These are phyloP conservation scores for Muntiacus reevesi DNA, from an alignment of 2,113 vertebrate genomes.

Conservation along the genomic window DNA sequence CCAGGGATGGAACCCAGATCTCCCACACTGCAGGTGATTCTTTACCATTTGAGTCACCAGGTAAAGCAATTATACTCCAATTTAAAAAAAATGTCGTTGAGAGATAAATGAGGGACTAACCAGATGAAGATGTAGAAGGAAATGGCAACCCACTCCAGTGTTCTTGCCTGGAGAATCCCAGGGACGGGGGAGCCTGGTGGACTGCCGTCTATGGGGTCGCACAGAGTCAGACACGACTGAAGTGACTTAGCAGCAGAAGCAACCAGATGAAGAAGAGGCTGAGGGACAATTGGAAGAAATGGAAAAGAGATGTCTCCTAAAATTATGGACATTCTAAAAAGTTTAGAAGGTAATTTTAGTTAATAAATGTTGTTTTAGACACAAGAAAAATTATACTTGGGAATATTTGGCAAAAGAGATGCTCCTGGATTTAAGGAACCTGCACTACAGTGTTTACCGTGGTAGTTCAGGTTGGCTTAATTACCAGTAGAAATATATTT, in stretches of 20 bases:
- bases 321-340: background rate
- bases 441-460: background rate
- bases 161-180: too few relatives aligned
- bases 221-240: too few relatives aligned
- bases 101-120: background rate
- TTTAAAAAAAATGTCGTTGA: background rate
- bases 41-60: background rate
- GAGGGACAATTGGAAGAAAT: background rate
- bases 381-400: background rate
- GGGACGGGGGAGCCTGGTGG: too few relatives aligned
- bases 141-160: too few relatives aligned
- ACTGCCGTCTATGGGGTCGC: too few relatives aligned
- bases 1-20: background rate
- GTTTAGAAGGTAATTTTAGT: background rate
- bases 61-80: background rate
- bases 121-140: background rate
- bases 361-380: background rate
- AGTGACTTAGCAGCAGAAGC: too few relatives aligned
- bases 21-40: background rate
- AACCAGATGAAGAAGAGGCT: fast-evolving
- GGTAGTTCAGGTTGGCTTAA: background rate
- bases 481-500: background rate
- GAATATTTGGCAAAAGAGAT: background rate
- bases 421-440: background rate
- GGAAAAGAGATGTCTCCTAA: background rate